Evolutionary conservation across 2,113 vertebrate genomes (phyloP).

Genomic region (Hippocampus comes): DNA sequence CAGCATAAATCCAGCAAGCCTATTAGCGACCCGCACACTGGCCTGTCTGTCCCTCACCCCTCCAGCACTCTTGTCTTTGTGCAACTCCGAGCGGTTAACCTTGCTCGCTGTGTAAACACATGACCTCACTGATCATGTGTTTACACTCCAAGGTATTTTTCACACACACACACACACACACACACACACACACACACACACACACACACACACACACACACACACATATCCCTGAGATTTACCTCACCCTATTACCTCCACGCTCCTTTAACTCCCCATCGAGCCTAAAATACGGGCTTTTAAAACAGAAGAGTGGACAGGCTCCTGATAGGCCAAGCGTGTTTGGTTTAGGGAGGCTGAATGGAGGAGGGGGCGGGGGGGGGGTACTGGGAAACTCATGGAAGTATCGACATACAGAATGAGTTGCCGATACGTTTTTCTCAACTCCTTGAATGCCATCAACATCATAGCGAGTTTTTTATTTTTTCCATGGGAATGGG

Average conservation of each 20-base stretch:
- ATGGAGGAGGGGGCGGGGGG: neutral
- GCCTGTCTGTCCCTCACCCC: constrained; percentile 27
- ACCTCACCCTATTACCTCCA: constrained; percentile 37
- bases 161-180: constrained; percentile 24
- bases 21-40: constrained; percentile 44
- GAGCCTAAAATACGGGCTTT: constrained; percentile 37
- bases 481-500: too few relatives aligned
- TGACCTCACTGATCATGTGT: constrained; percentile 65
- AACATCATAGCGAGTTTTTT: too few relatives aligned
- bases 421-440: too few relatives aligned
- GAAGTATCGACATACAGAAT: neutral
- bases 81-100: constrained; percentile 56
- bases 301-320: constrained; percentile 46
- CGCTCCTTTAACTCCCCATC: constrained; percentile 50
- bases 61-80: constrained; percentile 2
- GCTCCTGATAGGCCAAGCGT: constrained; percentile 42
- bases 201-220: constrained; percentile 12
- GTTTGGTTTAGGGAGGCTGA: constrained; percentile 40
- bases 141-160: constrained; percentile 57
- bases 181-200: constrained; percentile 5
- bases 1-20: constrained; percentile 47
- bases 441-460: too few relatives aligned
- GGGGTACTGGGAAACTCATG: constrained; percentile 23
- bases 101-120: constrained; percentile 65
- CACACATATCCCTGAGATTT: constrained; percentile 39